Base-by-base conservation (phyloP, 2,888 invertebrate genomes). In the Pseudanteris insignis region DNA sequence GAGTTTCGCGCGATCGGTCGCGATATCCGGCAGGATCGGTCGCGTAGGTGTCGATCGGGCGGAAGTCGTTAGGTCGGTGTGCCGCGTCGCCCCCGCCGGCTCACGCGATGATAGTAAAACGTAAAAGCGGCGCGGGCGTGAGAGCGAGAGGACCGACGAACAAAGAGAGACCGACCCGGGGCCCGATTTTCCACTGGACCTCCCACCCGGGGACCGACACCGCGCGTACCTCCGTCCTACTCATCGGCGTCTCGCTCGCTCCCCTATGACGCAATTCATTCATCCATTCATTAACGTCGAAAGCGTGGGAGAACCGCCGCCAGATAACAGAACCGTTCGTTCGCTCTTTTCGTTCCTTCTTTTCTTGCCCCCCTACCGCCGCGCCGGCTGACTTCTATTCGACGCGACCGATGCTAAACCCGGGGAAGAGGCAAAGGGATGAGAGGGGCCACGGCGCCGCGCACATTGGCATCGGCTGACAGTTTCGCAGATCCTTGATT, bases 231-330 rank as follows among this genome's bases (percentile, higher is more conserved):
- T 14, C 38, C 11, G 40, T 43, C 51, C 26, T 21, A 7, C 32
- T 36, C n/a, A n/a, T n/a, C 47, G 14, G 38, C 8, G 67, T 12
- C 8, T 68, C 14, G n/a, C 46, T 55, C 47, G 18, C 69, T 58
- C 67, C 59, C 48, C 65, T 66, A 64, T 78, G 76, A 78, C 76
- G 78, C 70, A 75, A 76, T 69, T 72, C 76, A 76, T 78, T 77
- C 73, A 72, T 72, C 47, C 67, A 70, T 72, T 72, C 72, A 73
- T 76, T 75, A 72, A 68, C 67, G 63, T 67, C 55, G 63, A 47
- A 54, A 68, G 73, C 70, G 71, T 70, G 74, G 70, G 70, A 71
- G 68, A 62, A 67, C 48, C 62, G 67, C 51, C 62, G 24, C 63
- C 53, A 58, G 47, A 47, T 55, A 59, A 65, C 53, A 48, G 47